Percentiles rank a stretch among this genome's conserved stretches.
Evolutionary conservation across 2,797 vertebrate species (phyloP).

Genomic region (Valencia hispanica): DNA sequence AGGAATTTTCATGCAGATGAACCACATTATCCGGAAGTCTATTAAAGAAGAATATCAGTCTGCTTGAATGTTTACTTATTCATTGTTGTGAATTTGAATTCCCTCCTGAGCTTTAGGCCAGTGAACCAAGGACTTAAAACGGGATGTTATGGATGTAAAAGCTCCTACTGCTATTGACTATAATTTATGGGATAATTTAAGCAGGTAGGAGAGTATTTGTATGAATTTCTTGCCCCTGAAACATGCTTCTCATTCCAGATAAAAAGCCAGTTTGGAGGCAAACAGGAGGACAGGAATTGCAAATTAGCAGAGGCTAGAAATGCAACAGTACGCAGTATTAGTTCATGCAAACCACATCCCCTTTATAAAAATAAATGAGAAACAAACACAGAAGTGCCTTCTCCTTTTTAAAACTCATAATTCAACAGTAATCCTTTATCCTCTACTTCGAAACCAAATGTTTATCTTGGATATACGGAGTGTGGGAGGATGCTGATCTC

Average conservation of each 20-base stretch:
- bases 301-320: neutral
- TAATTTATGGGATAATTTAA: constrained; percentile 54
- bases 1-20: constrained; percentile 58
- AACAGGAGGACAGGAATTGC: neutral
- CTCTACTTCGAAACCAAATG: constrained; percentile 25
- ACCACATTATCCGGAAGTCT: constrained; percentile 61
- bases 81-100: constrained; percentile 54
- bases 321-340: neutral
- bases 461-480: neutral
- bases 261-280: neutral
- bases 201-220: constrained; percentile 26
- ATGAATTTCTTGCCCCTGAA: constrained; percentile 34
- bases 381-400: constrained; percentile 5
- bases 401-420: neutral
- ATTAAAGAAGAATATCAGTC: constrained; percentile 48
- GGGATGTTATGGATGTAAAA: constrained; percentile 28
- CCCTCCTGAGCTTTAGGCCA: constrained; percentile 27
- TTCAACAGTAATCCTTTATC: constrained; percentile 1
- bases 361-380: neutral
- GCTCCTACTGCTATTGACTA: constrained; percentile 31
- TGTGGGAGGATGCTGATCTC: constrained; percentile 15
- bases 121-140: constrained; percentile 39
- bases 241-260: constrained; percentile 17
- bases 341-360: neutral
- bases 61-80: constrained; percentile 33